Conservation (phyloP, 64 coral and sea anemone genomes). For the Anthopleura sola region DNA sequence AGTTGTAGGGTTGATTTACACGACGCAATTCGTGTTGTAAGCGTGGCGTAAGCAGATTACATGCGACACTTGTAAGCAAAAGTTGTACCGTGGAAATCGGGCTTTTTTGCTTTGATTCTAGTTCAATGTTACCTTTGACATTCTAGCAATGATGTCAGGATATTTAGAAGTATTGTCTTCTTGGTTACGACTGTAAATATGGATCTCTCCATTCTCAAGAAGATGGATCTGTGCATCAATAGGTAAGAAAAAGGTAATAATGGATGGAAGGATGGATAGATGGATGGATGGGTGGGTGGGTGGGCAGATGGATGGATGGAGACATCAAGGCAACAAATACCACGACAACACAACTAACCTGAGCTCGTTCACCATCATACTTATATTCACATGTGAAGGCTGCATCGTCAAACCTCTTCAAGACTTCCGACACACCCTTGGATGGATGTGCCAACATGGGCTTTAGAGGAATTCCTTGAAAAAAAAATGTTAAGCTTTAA, state of each 20-base stretch:
- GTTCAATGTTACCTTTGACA: conserved; percentile 69
- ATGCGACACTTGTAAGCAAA: too few species aligned
- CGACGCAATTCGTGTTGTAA: too few species aligned
- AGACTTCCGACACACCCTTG: conserved; percentile 80
- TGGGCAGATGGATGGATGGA: background rate
- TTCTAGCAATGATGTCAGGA: conserved; percentile 93
- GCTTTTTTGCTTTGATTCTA: background rate
- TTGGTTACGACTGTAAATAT: conserved; percentile 93
- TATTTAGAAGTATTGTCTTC: conserved; percentile 98
- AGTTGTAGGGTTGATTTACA: too few species aligned
- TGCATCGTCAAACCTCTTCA: conserved; percentile 94
- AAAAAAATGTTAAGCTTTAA: background rate
- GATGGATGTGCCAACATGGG: conserved; percentile 96
- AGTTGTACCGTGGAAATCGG: too few species aligned
- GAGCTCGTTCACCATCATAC: conserved; percentile 94
- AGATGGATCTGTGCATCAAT: conserved; percentile 68
- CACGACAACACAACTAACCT: conserved; percentile 42
- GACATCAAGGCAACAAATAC: background rate
- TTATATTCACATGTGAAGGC: conserved; percentile 96
- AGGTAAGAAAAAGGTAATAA: background rate
- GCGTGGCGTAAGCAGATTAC: too few species aligned
- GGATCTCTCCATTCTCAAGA: conserved; percentile 78
- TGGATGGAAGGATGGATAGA: background rate
- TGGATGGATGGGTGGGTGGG: background rate
- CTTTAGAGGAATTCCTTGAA: conserved; percentile 78